Evolutionary conservation across 2,888 invertebrate species (phyloP).

Genomic region (Kryphioiulus occultus): DNA sequence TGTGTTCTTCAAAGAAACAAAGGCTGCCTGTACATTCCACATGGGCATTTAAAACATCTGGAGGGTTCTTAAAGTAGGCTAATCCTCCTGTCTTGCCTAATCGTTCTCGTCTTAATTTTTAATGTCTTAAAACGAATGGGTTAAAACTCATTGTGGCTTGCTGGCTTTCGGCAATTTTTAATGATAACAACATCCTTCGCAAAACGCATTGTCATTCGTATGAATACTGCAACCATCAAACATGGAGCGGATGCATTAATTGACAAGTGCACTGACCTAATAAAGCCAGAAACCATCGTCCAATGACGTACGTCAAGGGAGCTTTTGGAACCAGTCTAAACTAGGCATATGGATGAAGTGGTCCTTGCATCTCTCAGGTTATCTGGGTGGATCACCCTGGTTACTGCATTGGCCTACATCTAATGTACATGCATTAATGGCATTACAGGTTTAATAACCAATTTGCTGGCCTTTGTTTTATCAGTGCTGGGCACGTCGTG

Average conservation of each 20-base stretch:
- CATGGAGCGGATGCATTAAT: constrained; percentile 8
- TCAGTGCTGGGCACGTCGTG: background rate
- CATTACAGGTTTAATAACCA: background rate
- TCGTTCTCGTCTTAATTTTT: too few species aligned
- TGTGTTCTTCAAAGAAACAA: too few species aligned
- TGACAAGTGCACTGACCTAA: background rate
- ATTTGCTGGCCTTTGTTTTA: background rate
- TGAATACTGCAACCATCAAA: background rate
- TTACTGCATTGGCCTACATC: background rate
- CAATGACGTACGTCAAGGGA: background rate
- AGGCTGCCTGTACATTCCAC: too few species aligned
- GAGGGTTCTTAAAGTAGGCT: too few species aligned
- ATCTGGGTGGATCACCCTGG: background rate
- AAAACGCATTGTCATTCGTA: too few species aligned
- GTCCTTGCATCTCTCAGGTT: background rate
- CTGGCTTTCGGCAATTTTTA: too few species aligned
- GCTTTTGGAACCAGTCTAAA: background rate
- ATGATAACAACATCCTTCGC: too few species aligned
- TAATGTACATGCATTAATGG: background rate
- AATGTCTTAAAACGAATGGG: too few species aligned
- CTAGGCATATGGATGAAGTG: background rate
- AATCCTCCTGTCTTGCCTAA: too few species aligned
- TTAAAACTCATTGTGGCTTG: too few species aligned
- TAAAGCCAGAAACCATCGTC: background rate
- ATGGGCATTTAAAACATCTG: too few species aligned